phyloP scores from a whole-genome alignment of 2,113 vertebrate species.

The Pongo abelii region DNA sequence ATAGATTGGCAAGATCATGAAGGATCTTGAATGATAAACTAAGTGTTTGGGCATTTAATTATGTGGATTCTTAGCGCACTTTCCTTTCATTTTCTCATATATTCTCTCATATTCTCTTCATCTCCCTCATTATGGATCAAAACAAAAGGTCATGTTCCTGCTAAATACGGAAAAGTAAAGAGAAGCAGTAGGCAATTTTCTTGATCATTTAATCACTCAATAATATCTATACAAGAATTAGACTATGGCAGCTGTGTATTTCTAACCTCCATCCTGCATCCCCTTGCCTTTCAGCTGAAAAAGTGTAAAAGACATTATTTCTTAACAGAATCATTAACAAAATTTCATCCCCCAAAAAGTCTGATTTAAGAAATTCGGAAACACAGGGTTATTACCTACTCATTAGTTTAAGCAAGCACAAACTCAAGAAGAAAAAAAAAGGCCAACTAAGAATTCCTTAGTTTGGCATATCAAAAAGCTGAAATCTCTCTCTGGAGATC shows the following conservation, averaged over 20 bases:
- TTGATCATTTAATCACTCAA: not conserved
- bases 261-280: not conserved
- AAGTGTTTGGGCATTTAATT: not conserved
- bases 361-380: not conserved
- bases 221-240: not conserved
- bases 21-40: not conserved
- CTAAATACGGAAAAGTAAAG: not conserved
- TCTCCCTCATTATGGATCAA: not conserved
- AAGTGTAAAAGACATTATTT: not conserved
- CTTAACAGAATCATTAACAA: not conserved
- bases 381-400: not conserved
- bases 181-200: not conserved
- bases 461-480: not conserved
- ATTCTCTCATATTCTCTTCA: not conserved
- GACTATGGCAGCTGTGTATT: not conserved
- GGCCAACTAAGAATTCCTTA: not conserved
- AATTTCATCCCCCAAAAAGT: not conserved
- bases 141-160: not conserved
- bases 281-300: not conserved
- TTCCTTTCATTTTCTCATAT: not conserved
- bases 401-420: not conserved
- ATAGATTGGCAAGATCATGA: not conserved
- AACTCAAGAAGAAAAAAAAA: not conserved
- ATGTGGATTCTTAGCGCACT: not conserved
- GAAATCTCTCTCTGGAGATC: not conserved